Conservation (phyloP, 2,113 vertebrate species). For the Urocynchramus pylzowi region DNA sequence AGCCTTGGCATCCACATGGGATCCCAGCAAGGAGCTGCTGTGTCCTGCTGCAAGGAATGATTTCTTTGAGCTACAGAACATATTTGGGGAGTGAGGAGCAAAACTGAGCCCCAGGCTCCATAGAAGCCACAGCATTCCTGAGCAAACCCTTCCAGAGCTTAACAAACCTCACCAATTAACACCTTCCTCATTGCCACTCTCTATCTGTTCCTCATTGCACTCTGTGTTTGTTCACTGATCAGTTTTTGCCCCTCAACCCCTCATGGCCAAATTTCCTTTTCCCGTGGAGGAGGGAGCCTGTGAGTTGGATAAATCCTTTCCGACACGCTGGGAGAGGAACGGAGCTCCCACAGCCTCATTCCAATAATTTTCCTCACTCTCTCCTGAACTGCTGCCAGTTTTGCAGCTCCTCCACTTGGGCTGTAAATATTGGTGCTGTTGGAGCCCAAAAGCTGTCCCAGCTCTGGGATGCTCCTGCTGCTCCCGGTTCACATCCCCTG, state of each 20-base stretch:
- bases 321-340: neutral
- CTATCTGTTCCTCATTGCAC: neutral
- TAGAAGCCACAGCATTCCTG: neutral
- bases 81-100: fast-evolving
- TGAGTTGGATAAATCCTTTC: neutral
- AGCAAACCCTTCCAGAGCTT: neutral
- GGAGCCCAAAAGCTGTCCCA: neutral
- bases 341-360: neutral
- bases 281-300: neutral
- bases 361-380: neutral
- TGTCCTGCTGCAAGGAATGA: neutral
- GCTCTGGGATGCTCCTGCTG: neutral
- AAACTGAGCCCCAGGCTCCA: neutral
- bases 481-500: neutral
- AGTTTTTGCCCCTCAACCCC: neutral
- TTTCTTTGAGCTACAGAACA: neutral
- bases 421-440: neutral
- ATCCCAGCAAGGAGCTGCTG: neutral
- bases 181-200: neutral
- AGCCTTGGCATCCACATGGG: neutral
- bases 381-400: neutral
- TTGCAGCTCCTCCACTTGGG: neutral
- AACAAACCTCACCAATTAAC: neutral
- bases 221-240: neutral
- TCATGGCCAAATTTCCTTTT: neutral